Percentiles rank a stretch among this genome's conserved stretches.
These are phyloP conservation scores for Apodemia duryi DNA, from an alignment of 2,888 invertebrate genomes.

Conservation along the genomic window DNA sequence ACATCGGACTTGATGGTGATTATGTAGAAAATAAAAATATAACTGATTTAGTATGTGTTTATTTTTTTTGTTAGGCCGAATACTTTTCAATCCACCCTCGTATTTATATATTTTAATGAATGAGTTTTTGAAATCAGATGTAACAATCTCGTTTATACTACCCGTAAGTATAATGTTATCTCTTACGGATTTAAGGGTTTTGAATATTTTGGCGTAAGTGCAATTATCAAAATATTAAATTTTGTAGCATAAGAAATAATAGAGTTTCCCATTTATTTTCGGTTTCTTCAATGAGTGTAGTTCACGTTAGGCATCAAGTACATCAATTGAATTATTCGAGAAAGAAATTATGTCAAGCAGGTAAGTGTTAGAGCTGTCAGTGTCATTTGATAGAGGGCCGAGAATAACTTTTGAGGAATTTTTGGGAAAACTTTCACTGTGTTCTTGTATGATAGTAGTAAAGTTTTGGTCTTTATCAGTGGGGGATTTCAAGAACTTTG, in stretches of 20 bases:
- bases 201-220: neutral
- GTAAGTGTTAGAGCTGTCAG: neutral
- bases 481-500: neutral
- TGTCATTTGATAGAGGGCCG: neutral
- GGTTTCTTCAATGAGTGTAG: neutral
- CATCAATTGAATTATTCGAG: neutral
- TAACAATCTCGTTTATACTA: conserved; percentile 14
- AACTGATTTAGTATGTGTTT: too few species aligned
- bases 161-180: neutral
- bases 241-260: neutral
- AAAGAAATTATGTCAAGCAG: neutral
- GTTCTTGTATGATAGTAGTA: conserved; percentile 2
- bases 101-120: conserved; percentile 31
- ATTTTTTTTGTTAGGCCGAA: too few species aligned
- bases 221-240: neutral
- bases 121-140: conserved; percentile 25
- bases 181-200: neutral
- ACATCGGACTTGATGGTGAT: too few species aligned
- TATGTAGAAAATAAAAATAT: too few species aligned
- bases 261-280: neutral
- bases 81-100: too few species aligned
- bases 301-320: neutral
- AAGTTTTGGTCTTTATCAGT: neutral
- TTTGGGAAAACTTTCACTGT: neutral
- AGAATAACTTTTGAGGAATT: neutral